A percentile compares a stretch with the other conserved stretches of the same genome.
Conservation (phyloP, 2,888 invertebrate genomes). For the Aphrophora alni region DNA sequence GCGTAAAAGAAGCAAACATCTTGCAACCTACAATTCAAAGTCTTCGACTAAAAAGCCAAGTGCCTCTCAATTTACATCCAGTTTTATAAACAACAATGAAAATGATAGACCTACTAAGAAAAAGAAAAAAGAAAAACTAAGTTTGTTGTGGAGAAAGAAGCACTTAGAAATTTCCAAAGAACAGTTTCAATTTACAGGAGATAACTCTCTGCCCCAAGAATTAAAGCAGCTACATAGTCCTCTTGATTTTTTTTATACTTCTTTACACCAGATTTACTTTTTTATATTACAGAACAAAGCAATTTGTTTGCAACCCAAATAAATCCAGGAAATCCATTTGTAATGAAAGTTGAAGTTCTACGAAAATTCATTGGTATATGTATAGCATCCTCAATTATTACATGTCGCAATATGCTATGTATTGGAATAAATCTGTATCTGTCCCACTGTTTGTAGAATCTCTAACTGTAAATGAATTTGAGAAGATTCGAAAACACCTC, state of each 20-base stretch:
- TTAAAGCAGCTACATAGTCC: not conserved
- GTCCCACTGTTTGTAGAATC: constrained; percentile 45
- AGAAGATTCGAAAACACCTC: constrained; percentile 46
- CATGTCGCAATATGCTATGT: too few species aligned
- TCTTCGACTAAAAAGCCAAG: too few species aligned
- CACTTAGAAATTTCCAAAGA: too few species aligned
- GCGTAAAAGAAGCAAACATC: too few species aligned
- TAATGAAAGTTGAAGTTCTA: not conserved
- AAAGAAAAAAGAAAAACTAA: too few species aligned
- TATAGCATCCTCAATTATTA: constrained; percentile 43
- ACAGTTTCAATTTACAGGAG: not conserved
- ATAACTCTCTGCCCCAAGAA: not conserved
- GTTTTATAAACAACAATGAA: too few species aligned
- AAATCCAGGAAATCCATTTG: not conserved
- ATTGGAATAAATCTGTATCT: constrained; percentile 47
- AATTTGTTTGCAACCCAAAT: not conserved
- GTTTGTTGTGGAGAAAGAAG: too few species aligned
- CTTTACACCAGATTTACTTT: not conserved
- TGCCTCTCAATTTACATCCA: too few species aligned
- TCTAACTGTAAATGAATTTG: constrained; percentile 49
- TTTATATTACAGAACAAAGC: not conserved
- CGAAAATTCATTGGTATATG: not conserved
- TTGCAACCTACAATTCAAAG: too few species aligned
- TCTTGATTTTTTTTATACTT: not conserved
- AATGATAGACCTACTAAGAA: too few species aligned